These are phyloP conservation scores for Augochlorella aurata DNA, from an alignment of 2,888 invertebrate species.

Conservation along the genomic window DNA sequence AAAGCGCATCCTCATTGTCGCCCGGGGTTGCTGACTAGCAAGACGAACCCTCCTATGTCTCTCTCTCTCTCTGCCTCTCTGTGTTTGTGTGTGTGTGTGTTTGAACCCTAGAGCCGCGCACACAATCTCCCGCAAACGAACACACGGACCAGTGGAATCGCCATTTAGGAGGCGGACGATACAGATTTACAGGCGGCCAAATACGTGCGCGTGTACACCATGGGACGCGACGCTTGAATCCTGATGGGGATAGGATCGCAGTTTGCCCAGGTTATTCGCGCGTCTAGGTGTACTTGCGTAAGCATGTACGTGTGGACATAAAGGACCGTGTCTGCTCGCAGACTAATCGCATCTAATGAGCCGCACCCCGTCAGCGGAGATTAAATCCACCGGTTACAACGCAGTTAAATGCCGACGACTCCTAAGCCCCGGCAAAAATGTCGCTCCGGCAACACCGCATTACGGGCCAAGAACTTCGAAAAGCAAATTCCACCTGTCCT, in stretches of 20 bases:
- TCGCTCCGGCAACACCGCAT: neutral
- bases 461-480: neutral
- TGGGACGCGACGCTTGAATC: conserved; percentile 66
- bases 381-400: conserved; percentile 68
- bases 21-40: conserved; percentile 73
- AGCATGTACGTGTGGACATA: conserved; percentile 50
- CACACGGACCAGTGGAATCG: conserved; percentile 4
- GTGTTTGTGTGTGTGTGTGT: neutral
- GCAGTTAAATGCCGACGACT: conserved; percentile 55
- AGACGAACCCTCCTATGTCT: conserved; percentile 17
- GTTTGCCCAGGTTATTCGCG: conserved; percentile 56
- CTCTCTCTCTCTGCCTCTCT: neutral
- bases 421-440: neutral
- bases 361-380: conserved; percentile 72
- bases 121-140: conserved; percentile 5
- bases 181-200: conserved; percentile 40
- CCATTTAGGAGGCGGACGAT: conserved; percentile 16
- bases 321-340: conserved; percentile 67
- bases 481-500: neutral
- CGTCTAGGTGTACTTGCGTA: conserved; percentile 53
- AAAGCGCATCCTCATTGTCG: conserved; percentile 79
- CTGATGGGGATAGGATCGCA: conserved; percentile 59
- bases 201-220: conserved; percentile 38
- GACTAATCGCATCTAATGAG: conserved; percentile 78
- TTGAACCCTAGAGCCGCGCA: neutral